A percentile compares a stretch with the other conserved stretches of the same genome.
Conservation (phyloP, 2,888 invertebrate genomes). For the Epinotia ramella region DNA sequence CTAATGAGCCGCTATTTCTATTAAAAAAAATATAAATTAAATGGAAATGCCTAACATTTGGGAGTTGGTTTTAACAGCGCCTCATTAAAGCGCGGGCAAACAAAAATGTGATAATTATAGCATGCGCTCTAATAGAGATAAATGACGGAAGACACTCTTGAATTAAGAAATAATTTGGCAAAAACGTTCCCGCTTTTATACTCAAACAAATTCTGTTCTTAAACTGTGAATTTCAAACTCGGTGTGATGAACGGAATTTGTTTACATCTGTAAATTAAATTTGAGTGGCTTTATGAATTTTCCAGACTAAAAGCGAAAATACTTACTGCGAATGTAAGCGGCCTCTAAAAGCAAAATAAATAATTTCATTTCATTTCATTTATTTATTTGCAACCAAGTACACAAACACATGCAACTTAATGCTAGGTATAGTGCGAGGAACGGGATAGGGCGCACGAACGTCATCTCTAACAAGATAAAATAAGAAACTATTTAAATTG, state of each 20-base stretch:
- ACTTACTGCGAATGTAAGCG: background rate
- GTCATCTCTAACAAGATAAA: too few species aligned
- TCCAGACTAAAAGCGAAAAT: background rate
- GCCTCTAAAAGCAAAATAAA: conserved; percentile 9
- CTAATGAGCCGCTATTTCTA: background rate
- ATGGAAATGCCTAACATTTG: conserved; percentile 10
- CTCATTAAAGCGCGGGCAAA: conserved; percentile 28
- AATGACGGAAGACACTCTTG: conserved; percentile 3
- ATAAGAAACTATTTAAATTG: too few species aligned
- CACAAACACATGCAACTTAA: too few species aligned
- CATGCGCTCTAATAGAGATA: conserved; percentile 22
- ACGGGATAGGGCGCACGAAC: too few species aligned
- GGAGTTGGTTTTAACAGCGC: conserved; percentile 3
- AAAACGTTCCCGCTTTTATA: conserved; percentile 12
- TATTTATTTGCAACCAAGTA: too few species aligned
- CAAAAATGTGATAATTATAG: conserved; percentile 3
- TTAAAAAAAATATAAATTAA: background rate
- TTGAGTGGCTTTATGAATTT: too few species aligned
- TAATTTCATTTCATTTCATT: too few species aligned
- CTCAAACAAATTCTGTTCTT: background rate
- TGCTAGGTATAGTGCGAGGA: too few species aligned
- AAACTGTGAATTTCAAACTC: too few species aligned
- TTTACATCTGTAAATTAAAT: too few species aligned
- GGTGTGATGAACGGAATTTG: too few species aligned
- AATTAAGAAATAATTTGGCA: conserved; percentile 16